These are phyloP conservation scores for Archaeoteleia sp. DNA, from an alignment of 2,888 invertebrate species.

Conservation along the genomic window DNA sequence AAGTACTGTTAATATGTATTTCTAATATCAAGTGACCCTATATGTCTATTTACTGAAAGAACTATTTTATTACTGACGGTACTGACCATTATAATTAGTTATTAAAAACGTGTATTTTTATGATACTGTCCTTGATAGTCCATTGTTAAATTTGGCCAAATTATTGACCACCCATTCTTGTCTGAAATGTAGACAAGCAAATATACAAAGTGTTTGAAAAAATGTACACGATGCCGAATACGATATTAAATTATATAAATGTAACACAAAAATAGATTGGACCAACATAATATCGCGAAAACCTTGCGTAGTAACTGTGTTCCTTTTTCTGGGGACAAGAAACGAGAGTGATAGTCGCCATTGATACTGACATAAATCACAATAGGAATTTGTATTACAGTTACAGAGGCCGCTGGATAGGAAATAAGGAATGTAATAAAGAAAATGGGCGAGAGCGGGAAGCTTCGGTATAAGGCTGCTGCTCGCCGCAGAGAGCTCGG, in stretches of 20 bases:
- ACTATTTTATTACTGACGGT: too few species aligned
- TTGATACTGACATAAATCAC: constrained; percentile 75
- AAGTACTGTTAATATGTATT: too few species aligned
- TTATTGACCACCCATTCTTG: too few species aligned
- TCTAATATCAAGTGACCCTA: too few species aligned
- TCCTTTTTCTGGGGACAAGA: constrained; percentile 51
- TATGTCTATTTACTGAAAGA: too few species aligned
- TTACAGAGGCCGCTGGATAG: constrained; percentile 73
- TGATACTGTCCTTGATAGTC: too few species aligned
- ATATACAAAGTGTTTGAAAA: too few species aligned
- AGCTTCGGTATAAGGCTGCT: constrained; percentile 53
- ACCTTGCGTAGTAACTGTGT: constrained; percentile 29
- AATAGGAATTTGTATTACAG: constrained; percentile 76
- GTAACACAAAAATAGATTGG: constrained; percentile 16
- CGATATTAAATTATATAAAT: constrained; percentile 2
- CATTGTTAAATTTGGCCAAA: too few species aligned
- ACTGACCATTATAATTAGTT: too few species aligned
- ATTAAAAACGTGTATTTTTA: too few species aligned
- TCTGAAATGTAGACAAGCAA: too few species aligned
- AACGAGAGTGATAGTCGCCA: constrained; percentile 63
- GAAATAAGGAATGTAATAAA: constrained; percentile 76
- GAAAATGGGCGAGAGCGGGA: constrained; percentile 70
- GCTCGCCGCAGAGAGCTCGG: constrained; percentile 45
- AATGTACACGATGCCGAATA: too few species aligned
- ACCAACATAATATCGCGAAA: constrained; percentile 27